Conservation (phyloP, 2,797 vertebrate species). For the Gobionotothen gibberifrons region DNA sequence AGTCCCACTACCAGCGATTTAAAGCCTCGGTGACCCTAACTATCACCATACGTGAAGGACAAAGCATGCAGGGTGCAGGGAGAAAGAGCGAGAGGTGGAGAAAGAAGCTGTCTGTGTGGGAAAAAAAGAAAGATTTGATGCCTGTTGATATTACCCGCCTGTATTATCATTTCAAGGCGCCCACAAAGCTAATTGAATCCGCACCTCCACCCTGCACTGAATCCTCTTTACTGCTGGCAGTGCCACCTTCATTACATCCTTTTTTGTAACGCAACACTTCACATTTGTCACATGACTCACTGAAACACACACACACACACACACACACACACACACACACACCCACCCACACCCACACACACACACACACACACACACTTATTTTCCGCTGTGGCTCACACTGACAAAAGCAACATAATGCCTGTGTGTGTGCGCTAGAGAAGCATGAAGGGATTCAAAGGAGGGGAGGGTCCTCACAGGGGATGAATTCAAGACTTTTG, state of each 20-base stretch:
- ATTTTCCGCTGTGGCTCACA: conserved; percentile 37
- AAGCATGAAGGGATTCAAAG: not conserved
- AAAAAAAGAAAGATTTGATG: conserved; percentile 45
- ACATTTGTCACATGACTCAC: conserved; percentile 60
- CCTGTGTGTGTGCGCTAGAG: conserved; percentile 4
- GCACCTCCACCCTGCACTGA: conserved; percentile 52
- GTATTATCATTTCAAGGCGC: conserved; percentile 67
- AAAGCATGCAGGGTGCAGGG: conserved; percentile 50
- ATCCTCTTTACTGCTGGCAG: conserved; percentile 65
- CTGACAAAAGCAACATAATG: conserved; percentile 44
- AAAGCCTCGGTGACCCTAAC: conserved; percentile 74
- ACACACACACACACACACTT: not conserved
- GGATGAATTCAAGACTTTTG: conserved; percentile 48
- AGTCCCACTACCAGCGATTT: conserved; percentile 74
- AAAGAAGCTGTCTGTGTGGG: not conserved
- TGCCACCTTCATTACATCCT: conserved; percentile 52
- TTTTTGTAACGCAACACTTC: conserved; percentile 49
- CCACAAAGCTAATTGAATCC: conserved; percentile 72
- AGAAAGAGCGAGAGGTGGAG: conserved; percentile 19
- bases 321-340: too few relatives aligned
- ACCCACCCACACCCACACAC: too few relatives aligned
- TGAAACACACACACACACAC: not conserved
- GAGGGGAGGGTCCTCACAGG: not conserved
- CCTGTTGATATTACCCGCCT: conserved; percentile 69
- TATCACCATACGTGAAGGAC: conserved; percentile 72